These are phyloP conservation scores for Forbesichthys agassizii DNA, from an alignment of 2,113 vertebrate genomes.

Conservation along the genomic window DNA sequence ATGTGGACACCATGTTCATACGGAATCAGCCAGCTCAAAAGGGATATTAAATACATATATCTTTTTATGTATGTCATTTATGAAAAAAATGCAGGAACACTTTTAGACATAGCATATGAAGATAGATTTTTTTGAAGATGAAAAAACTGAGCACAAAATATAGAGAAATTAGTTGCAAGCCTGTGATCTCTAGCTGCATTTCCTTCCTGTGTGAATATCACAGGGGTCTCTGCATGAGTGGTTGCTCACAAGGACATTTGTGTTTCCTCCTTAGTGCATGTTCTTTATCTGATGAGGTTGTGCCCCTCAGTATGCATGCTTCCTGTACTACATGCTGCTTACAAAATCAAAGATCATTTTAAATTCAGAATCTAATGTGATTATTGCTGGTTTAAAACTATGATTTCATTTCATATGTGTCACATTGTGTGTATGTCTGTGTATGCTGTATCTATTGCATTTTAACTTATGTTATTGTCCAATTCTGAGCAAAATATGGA, in stretches of 20 bases:
- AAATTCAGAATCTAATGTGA: not conserved
- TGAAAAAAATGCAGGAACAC: not conserved
- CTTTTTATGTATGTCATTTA: too few species aligned
- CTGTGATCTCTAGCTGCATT: constrained; percentile 21
- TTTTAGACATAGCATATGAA: not conserved
- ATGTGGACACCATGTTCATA: too few species aligned
- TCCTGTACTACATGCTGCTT: not conserved
- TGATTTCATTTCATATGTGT: too few species aligned
- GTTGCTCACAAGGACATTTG: not conserved
- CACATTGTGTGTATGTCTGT: too few species aligned
- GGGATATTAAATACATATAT: too few species aligned
- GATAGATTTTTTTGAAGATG: constrained; percentile 2
- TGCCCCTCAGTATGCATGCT: not conserved
- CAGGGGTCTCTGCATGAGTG: constrained; percentile 38
- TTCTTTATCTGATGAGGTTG: not conserved
- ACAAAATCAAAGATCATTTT: not conserved
- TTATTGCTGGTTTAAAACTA: not conserved
- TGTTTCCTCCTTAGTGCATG: not conserved
- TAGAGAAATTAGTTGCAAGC: not conserved
- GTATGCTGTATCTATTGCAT: too few species aligned
- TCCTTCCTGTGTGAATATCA: constrained; percentile 67
- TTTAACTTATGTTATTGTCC: too few species aligned
- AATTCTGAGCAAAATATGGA: too few species aligned
- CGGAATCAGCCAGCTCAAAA: too few species aligned
- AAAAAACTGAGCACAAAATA: constrained; percentile 32